Percentiles rank a stretch among this genome's conserved stretches.
Evolutionary conservation across 2,797 vertebrate genomes (phyloP).

Genomic region (Todus mexicanus): DNA sequence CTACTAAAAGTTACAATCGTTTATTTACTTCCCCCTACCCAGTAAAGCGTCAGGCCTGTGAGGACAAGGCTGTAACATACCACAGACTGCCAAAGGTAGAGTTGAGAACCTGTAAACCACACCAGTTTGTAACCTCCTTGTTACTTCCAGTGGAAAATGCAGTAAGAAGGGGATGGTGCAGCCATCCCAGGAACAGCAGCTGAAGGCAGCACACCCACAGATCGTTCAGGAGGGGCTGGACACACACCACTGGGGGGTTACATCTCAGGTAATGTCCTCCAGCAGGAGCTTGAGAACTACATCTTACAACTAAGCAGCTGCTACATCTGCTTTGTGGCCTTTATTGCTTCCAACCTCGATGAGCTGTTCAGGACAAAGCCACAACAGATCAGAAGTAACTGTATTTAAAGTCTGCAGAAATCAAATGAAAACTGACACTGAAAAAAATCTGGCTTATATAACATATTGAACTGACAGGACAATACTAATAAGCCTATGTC

Average conservation of each 20-base stretch:
- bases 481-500: conserved; percentile 26
- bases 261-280: not conserved
- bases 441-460: conserved; percentile 51
- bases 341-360: not conserved
- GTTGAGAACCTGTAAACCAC: not conserved
- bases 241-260: not conserved
- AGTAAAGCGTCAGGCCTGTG: not conserved
- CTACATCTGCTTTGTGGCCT: not conserved
- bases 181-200: not conserved
- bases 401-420: conserved; percentile 22
- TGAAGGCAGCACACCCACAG: not conserved
- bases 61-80: not conserved
- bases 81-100: not conserved
- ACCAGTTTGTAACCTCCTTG: not conserved
- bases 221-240: not conserved
- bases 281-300: not conserved
- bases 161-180: not conserved
- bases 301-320: not conserved
- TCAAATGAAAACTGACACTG: conserved; percentile 19
- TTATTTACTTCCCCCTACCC: not conserved
- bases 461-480: conserved; percentile 47
- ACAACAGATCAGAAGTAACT: conserved; percentile 34
- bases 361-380: conserved; percentile 15
- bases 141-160: not conserved
- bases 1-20: not conserved